phyloP scores from a whole-genome alignment of 2,797 vertebrate species.

The Acanthurus lineatus region DNA sequence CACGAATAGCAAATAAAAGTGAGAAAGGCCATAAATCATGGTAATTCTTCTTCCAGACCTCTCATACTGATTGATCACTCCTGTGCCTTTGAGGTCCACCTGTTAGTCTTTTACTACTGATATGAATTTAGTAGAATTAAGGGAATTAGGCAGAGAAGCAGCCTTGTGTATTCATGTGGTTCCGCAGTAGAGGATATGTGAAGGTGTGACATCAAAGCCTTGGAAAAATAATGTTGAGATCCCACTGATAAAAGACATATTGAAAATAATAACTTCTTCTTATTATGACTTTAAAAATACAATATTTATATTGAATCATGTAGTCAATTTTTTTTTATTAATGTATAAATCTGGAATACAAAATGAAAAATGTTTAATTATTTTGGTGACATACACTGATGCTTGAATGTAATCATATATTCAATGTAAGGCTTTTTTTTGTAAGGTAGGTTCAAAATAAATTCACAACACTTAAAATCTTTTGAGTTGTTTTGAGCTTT shows the following conservation, averaged over 20 bases:
- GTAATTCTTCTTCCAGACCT: conserved; percentile 56
- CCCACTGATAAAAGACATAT: too few relatives aligned
- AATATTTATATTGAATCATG: neutral
- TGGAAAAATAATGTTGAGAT: neutral
- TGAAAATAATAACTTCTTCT: neutral
- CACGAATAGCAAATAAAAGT: conserved; percentile 70
- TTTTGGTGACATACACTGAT: too few relatives aligned
- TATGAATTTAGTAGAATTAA: conserved; percentile 50
- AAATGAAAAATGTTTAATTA: too few relatives aligned
- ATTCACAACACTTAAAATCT: too few relatives aligned
- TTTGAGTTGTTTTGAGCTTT: too few relatives aligned
- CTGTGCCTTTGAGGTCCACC: conserved; percentile 63
- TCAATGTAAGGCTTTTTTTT: too few relatives aligned
- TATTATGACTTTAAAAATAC: neutral
- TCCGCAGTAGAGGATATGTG: conserved; percentile 2
- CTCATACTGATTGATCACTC: conserved; percentile 66
- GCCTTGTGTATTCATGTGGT: neutral
- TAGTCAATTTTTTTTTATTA: too few relatives aligned
- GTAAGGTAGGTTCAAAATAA: too few relatives aligned
- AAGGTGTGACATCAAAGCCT: neutral
- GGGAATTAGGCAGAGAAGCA: conserved; percentile 31
- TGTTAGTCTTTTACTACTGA: conserved; percentile 49
- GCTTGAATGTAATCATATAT: too few relatives aligned
- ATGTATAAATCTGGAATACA: too few relatives aligned
- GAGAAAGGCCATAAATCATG: conserved; percentile 66